Percentiles rank a stretch among this genome's conserved stretches.
Evolutionary conservation across 2,113 vertebrate species (phyloP).

Genomic region (Pterocles orientalis): DNA sequence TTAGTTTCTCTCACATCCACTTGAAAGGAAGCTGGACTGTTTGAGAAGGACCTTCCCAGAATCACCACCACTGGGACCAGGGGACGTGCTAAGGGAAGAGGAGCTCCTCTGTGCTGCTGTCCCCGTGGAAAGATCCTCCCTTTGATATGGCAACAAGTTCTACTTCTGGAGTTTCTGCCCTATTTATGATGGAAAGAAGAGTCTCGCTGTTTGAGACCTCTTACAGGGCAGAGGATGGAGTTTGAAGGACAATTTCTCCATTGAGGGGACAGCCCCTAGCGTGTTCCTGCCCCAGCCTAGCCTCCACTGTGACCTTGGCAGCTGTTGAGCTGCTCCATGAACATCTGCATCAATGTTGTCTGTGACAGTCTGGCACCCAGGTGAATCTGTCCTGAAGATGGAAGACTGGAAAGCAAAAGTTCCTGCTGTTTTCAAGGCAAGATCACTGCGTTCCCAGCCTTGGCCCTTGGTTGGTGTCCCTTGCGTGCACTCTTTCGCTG

Average conservation of each 20-base stretch:
- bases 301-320: neutral
- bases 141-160: neutral
- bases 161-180: neutral
- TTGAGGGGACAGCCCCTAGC: neutral
- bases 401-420: neutral
- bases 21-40: neutral
- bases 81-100: neutral
- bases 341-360: neutral
- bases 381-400: neutral
- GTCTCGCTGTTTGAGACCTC: neutral
- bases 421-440: neutral
- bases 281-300: neutral
- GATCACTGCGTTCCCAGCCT: neutral
- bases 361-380: neutral
- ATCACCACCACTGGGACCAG: too few species aligned
- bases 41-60: neutral
- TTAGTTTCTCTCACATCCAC: neutral
- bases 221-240: neutral
- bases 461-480: neutral
- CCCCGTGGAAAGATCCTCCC: neutral
- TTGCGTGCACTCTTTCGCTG: fast-evolving
- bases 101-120: neutral
- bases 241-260: neutral
- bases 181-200: neutral
- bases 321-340: neutral